Evolutionary conservation across 2,888 invertebrate genomes (phyloP), one percentile per base, ranked within the genome.

Genomic region (Branchipolynoe longqiensis): DNA sequence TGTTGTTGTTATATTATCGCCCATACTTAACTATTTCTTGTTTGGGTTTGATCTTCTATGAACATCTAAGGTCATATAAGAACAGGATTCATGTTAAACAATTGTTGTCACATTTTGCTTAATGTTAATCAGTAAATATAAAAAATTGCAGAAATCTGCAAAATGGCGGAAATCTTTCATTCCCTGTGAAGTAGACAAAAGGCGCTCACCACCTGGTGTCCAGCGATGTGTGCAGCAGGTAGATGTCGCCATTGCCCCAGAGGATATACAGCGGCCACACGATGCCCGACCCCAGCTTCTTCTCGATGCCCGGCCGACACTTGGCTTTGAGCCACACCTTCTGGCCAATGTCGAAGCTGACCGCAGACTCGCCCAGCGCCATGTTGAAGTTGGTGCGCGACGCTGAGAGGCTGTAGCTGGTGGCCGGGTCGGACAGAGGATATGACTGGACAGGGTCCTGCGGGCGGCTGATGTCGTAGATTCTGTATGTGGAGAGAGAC

Each of bases 201-300:
- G n/a, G 40, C 8, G 38, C 85, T 84, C 86, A 90, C 91, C 88
- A 88, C 25, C 85, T 88, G 8, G 87, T 86, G 38, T 87, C 85
- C 14, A 92, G 85, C 25, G 89, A 88, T 2, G 90, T 90, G 84
- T 89, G 89, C 14, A 94, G 89, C 31, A 90, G 95, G 89, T 96
- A 96, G 6, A 98, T 96, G 89, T 97, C 96, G 0, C 98, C 98
- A 92, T 97, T 97, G 0, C 97, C 98, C 84, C 96, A 95, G 83
- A 98, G 94, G 84, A 98, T 95, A 84, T 97, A 95, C 84, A 97
- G 95, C 0, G 97, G 96, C 96, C 97, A 97, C 22, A 93, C 90
- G 4, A 90, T 86, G 14, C 82, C 87, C n/a, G 58, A 69, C 78
- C 89, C 58, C 84, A 87, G 0, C 14, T 22, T 59, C 82, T 58